Evolutionary conservation across 2,113 vertebrate genomes (phyloP), one percentile per base, ranked within the genome.

Genomic region (Callithrix jacchus): DNA sequence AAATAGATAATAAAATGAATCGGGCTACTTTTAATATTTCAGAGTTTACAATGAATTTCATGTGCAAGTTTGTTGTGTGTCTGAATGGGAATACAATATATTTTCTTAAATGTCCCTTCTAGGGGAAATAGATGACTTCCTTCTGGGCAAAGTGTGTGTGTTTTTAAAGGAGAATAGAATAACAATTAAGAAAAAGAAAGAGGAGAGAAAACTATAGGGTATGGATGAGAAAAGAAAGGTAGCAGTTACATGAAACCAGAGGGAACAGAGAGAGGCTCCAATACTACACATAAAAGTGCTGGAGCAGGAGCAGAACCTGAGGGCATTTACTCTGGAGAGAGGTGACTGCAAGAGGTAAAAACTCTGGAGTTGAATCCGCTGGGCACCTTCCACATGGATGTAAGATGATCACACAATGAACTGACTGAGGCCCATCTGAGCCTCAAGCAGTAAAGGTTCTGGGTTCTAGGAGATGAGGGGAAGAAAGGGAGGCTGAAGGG

Each of bases 151-250:
- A 37, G 7, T 45, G 23, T 56, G 7, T 4, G 2, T 13, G 6
- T 23, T 87, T 95, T 70, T 71, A 47, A 89, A 92, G 45, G 23
- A 79, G n/a, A 91, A 61, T 1, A 79, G 42, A 70, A 85, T 49
- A 61, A 54, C 2, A 25, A 12, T 68, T 74, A 87, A 88, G 42
- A 82, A 86, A 79, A 85, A 70, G 61, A 13, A 94, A 74, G 17
- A 87, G 30, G n/a, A 66, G 32, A 47, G n/a, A 71, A 73, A 42
- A 30, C 64, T 45, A 32, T 2, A 61, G 25, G 37, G 10, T 45
- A 12, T 76, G 21, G 32, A 32, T 20, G 86, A 47, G 20, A 73
- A 56, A 25, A 47, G 56, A 79, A 88, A 18, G 40, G 32, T 3
- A 54, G 71, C 52, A 47, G 32, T 37, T 90, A 54, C 47, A 32